Percentiles rank a stretch among this genome's conserved stretches.
Conservation (phyloP, 2,888 invertebrate genomes). For the Oeneis ivallda region DNA sequence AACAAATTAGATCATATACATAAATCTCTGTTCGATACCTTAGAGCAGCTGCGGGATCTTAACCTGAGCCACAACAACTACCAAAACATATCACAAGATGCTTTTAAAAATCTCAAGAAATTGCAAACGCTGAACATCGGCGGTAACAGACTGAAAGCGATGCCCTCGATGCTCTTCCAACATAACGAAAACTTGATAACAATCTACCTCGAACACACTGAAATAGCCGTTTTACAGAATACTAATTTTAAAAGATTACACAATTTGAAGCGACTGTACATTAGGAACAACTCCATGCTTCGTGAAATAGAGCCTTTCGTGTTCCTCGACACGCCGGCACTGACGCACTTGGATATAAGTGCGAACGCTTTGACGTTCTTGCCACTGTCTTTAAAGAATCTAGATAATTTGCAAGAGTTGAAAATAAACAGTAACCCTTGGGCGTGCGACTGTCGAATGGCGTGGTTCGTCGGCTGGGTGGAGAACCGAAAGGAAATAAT, state of each 20-base stretch:
- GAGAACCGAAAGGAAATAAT: slow-evolving; percentile 74
- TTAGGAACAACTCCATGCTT: slow-evolving; percentile 83
- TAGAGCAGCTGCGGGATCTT: slow-evolving; percentile 82
- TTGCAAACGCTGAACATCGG: slow-evolving; percentile 83
- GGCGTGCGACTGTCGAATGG: slow-evolving; percentile 93
- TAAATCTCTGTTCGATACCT: slow-evolving; percentile 86
- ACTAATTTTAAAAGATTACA: slow-evolving; percentile 84
- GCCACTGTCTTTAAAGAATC: slow-evolving; percentile 85
- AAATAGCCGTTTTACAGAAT: slow-evolving; percentile 84
- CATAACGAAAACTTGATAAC: slow-evolving; percentile 83
- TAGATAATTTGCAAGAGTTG: slow-evolving; percentile 84
- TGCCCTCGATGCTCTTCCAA: slow-evolving; percentile 84
- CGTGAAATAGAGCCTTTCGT: slow-evolving; percentile 83
- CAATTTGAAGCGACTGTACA: slow-evolving; percentile 80
- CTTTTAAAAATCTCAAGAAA: slow-evolving; percentile 82
- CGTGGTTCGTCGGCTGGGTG: slow-evolving; percentile 85
- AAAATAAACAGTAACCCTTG: slow-evolving; percentile 89
- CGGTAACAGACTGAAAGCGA: slow-evolving; percentile 80
- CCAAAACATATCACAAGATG: slow-evolving; percentile 80
- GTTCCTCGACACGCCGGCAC: slow-evolving; percentile 81
- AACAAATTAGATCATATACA: slow-evolving; percentile 85
- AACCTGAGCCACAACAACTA: slow-evolving; percentile 84
- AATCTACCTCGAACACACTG: slow-evolving; percentile 85
- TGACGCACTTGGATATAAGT: slow-evolving; percentile 86
- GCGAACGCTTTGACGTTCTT: slow-evolving; percentile 86